Conservation (phyloP, 1,140 invertebrate species). For the Megalopta genalis region DNA sequence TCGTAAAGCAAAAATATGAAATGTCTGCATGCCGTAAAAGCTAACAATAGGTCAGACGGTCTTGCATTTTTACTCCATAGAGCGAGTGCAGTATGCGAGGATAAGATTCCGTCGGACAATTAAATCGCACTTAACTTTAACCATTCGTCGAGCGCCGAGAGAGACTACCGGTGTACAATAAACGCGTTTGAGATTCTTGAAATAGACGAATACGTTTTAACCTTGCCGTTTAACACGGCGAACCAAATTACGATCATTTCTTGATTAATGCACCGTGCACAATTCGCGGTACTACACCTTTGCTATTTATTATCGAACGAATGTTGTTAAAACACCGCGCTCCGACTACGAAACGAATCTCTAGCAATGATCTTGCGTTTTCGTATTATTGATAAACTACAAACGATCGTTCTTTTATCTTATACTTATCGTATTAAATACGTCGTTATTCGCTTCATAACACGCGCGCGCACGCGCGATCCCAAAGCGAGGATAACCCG, state of each 20-base stretch:
- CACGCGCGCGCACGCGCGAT: neutral
- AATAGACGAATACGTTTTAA: neutral
- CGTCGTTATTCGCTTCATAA: no score
- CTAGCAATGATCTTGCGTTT: no score
- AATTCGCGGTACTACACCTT: neutral
- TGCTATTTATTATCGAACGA: neutral
- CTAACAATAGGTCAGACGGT: neutral
- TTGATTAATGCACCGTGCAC: neutral
- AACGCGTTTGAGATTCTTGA: neutral
- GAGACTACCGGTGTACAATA: neutral
- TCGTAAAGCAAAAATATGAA: neutral
- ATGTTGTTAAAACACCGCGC: no score
- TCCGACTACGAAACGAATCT: no score
- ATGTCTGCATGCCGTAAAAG: neutral
- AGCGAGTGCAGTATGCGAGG: neutral
- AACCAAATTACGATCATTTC: neutral
- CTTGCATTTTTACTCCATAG: neutral
- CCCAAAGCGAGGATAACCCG: neutral
- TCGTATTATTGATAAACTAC: no score
- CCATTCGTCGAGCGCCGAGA: neutral
- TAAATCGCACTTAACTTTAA: neutral
- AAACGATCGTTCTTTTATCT: no score
- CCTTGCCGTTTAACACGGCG: neutral
- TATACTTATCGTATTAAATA: neutral
- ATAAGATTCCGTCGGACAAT: neutral